Evolutionary conservation across 2,888 invertebrate species (phyloP).

Genomic region (Lasioglossum leucozonium): DNA sequence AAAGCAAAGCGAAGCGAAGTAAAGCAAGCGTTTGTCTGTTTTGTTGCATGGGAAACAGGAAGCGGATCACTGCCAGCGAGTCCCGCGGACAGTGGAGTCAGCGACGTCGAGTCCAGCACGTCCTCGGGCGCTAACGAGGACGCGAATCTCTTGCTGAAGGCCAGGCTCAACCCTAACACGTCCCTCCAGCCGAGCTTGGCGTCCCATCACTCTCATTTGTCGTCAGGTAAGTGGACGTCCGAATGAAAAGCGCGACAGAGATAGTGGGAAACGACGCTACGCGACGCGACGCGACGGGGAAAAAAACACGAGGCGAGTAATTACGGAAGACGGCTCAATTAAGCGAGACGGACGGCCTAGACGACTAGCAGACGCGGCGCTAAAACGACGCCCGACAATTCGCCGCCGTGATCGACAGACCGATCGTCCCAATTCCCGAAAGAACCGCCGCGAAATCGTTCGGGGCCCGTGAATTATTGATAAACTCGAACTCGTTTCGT

Average conservation of each 20-base stretch:
- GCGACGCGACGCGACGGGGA: not conserved
- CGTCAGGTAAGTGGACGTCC: slow-evolving; percentile 77
- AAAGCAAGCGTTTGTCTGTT: slow-evolving; percentile 46
- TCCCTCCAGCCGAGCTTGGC: slow-evolving; percentile 82
- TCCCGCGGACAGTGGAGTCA: slow-evolving; percentile 98
- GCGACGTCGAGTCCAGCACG: slow-evolving; percentile 98
- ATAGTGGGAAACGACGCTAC: not conserved
- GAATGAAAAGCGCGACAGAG: not conserved
- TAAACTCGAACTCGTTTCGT: not conserved
- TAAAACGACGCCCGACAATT: not conserved
- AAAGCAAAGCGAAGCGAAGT: not conserved
- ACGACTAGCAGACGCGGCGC: not conserved
- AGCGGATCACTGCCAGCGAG: slow-evolving; percentile 97
- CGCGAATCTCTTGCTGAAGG: slow-evolving; percentile 88
- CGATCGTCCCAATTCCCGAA: not conserved
- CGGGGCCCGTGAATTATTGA: not conserved
- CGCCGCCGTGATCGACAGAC: not conserved
- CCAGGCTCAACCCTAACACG: slow-evolving; percentile 91
- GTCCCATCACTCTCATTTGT: slow-evolving; percentile 82
- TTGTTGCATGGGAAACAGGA: slow-evolving; percentile 74
- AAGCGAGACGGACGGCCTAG: slow-evolving; percentile 1
- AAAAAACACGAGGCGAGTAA: not conserved
- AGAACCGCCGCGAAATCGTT: not conserved
- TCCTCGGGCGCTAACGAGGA: slow-evolving; percentile 87
- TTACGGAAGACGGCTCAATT: not conserved